Percentiles rank a stretch among this genome's conserved stretches.
Evolutionary conservation across 2,113 vertebrate species (phyloP).

Genomic region (Aspidoscelis tigris): DNA sequence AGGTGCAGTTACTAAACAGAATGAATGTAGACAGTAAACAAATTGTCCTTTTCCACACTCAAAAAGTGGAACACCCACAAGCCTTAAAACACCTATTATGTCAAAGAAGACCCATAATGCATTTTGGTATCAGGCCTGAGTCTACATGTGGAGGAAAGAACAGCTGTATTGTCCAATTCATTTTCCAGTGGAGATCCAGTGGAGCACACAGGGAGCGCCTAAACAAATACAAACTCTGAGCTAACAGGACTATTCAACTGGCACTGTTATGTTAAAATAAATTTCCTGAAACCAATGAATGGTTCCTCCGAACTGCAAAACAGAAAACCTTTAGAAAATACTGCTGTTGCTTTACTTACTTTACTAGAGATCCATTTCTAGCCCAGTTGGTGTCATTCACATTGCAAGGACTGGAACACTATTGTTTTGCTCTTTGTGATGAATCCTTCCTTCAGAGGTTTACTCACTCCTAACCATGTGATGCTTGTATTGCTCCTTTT

Average conservation of each 20-base stretch:
- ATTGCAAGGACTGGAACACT: too few relatives aligned
- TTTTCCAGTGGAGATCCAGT: background rate
- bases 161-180: background rate
- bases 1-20: background rate
- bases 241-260: background rate
- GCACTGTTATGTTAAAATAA: background rate
- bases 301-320: conserved; percentile 7
- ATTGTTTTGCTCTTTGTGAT: too few relatives aligned
- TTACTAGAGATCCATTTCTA: too few relatives aligned
- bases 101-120: background rate
- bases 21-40: background rate
- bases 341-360: background rate
- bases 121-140: background rate
- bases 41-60: conserved; percentile 8
- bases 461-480: too few relatives aligned
- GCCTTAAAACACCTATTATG: background rate
- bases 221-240: background rate
- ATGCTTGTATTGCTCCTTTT: too few relatives aligned
- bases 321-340: background rate
- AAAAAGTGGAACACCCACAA: background rate
- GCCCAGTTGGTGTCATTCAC: too few relatives aligned
- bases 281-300: background rate
- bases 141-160: background rate
- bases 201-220: background rate
- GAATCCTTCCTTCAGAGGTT: too few relatives aligned